Conservation (phyloP, 2,113 vertebrate genomes). For the Calypte anna region DNA sequence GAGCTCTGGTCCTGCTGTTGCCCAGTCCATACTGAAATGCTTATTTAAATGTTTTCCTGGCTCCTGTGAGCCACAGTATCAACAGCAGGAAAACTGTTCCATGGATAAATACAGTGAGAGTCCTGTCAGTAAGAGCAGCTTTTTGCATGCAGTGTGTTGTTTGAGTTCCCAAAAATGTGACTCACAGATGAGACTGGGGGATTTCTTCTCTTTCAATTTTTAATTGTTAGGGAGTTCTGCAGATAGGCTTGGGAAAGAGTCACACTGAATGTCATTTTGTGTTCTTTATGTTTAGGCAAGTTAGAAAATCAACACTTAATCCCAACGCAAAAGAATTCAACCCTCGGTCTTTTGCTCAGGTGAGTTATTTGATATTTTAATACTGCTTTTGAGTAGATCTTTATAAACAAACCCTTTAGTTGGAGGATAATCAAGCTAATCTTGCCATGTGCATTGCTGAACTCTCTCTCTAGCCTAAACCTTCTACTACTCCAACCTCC, state of each 20-base stretch:
- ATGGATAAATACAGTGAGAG: background rate
- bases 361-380: constrained; percentile 65
- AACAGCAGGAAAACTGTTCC: background rate
- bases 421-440: background rate
- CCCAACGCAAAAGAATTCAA: constrained; percentile 99
- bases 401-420: background rate
- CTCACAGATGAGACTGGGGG: background rate
- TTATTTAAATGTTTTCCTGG: background rate
- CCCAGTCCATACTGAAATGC: background rate
- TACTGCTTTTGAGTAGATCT: background rate
- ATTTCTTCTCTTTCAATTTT: background rate
- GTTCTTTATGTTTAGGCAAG: constrained; percentile 84
- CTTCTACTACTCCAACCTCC: constrained; percentile 95
- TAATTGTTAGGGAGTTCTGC: background rate
- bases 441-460: background rate
- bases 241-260: background rate
- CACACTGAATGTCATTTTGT: background rate
- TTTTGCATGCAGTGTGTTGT: background rate
- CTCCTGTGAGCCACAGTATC: background rate
- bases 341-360: constrained; percentile 92
- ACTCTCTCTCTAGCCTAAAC: constrained; percentile 86
- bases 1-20: background rate
- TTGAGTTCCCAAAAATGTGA: background rate
- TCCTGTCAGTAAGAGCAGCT: background rate
- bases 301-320: constrained; percentile 96